Percentiles rank a stretch among this genome's conserved stretches.
phyloP scores from a whole-genome alignment of 1,140 invertebrate genomes.

The Drosophila burlai region DNA sequence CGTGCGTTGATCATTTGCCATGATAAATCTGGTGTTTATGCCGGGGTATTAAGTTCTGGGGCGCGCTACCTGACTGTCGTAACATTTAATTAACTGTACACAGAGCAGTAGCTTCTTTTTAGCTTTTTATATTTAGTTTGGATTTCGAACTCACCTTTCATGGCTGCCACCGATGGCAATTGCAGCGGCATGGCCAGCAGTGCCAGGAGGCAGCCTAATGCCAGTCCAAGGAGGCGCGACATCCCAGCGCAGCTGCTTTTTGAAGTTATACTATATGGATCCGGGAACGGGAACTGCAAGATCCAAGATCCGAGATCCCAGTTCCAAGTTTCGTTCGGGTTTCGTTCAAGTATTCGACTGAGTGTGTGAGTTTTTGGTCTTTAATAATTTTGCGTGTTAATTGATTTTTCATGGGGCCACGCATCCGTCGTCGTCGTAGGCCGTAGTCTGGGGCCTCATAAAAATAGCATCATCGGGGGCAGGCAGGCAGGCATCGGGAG shows the following conservation, averaged over 20 bases:
- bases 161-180: conserved; percentile 64
- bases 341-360: conserved; percentile 43
- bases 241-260: conserved; percentile 76
- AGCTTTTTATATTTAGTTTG: neutral
- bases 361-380: conserved; percentile 62
- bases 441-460: conserved; percentile 66
- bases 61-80: conserved; percentile 57
- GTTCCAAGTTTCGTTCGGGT: conserved; percentile 35
- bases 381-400: conserved; percentile 84
- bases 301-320: conserved; percentile 26
- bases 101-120: conserved; percentile 7
- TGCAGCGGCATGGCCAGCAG: conserved; percentile 67
- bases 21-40: conserved; percentile 82
- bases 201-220: conserved; percentile 50
- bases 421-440: conserved; percentile 71
- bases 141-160: conserved; percentile 69
- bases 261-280: conserved; percentile 55
- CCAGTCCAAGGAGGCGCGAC: conserved; percentile 70
- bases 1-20: conserved; percentile 83
- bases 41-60: conserved; percentile 71
- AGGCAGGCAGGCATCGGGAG: conserved; percentile 6
- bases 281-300: conserved; percentile 16
- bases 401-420: conserved; percentile 83
- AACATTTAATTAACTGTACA: conserved; percentile 79
- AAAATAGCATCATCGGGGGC: conserved; percentile 72